phyloP scores from a whole-genome alignment of 2,113 vertebrate species.

The Pterocles burchelli region DNA sequence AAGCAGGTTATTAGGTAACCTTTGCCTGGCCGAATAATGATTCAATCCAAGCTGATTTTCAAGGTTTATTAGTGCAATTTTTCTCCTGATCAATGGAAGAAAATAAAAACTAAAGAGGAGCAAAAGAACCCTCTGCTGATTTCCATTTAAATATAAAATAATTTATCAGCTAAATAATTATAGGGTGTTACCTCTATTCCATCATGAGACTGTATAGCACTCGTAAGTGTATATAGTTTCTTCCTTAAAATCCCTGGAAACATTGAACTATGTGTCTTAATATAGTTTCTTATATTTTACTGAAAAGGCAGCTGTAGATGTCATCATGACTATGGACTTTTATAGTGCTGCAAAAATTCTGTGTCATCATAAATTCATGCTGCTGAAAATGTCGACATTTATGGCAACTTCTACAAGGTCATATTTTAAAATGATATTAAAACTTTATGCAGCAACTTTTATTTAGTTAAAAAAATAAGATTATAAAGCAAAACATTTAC shows the following conservation, averaged over 20 bases:
- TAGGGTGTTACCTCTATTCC: neutral
- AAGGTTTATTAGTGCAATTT: neutral
- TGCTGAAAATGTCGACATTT: slow-evolving; percentile 78
- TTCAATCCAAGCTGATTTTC: neutral
- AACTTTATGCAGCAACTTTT: slow-evolving; percentile 74
- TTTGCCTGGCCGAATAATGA: neutral
- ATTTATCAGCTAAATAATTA: slow-evolving; percentile 8
- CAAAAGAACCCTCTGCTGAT: neutral
- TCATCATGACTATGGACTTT: slow-evolving; percentile 73
- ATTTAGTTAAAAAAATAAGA: slow-evolving; percentile 74
- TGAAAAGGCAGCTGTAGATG: slow-evolving; percentile 73
- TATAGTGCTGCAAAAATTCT: slow-evolving; percentile 78
- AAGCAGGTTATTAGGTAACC: neutral
- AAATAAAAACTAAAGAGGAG: slow-evolving; percentile 2
- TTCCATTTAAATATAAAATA: neutral
- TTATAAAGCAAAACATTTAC: slow-evolving; percentile 70
- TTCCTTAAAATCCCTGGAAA: slow-evolving; percentile 27
- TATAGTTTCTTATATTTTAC: slow-evolving; percentile 68
- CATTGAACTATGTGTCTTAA: slow-evolving; percentile 43
- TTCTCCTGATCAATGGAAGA: neutral
- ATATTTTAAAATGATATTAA: slow-evolving; percentile 76
- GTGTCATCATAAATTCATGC: slow-evolving; percentile 78
- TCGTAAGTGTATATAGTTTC: neutral
- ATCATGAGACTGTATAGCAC: neutral
- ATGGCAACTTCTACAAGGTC: slow-evolving; percentile 77